These are phyloP conservation scores for Triplophysa siluroides DNA, from an alignment of 2,113 vertebrate species.

Conservation along the genomic window DNA sequence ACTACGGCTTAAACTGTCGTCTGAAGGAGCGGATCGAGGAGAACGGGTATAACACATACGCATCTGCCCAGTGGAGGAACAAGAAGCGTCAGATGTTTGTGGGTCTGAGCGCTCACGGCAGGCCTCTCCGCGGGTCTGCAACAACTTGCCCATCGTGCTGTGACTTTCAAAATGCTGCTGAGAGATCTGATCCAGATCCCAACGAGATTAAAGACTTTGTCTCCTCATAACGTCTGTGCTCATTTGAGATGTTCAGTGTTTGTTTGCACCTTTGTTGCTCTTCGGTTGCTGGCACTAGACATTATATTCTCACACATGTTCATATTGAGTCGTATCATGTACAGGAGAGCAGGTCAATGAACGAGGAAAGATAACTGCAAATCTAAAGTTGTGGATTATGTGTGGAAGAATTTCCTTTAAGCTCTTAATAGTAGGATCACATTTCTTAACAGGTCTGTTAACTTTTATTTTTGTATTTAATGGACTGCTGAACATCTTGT, in stretches of 20 bases:
- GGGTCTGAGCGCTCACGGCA: constrained; percentile 90
- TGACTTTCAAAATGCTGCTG: constrained; percentile 59
- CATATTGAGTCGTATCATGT: not conserved
- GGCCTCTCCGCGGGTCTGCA: constrained; percentile 86
- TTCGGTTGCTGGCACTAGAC: not conserved
- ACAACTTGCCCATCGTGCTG: constrained; percentile 87
- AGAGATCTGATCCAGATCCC: not conserved
- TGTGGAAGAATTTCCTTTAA: constrained; percentile 11
- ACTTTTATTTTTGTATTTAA: constrained; percentile 9
- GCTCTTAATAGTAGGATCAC: constrained; percentile 6
- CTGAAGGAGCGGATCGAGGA: constrained; percentile 97
- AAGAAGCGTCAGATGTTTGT: constrained; percentile 95
- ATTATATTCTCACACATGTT: not conserved
- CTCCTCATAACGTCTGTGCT: not conserved
- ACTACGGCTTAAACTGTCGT: constrained; percentile 90
- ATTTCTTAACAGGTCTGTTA: not conserved
- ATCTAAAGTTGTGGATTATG: not conserved
- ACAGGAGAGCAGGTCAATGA: too few species aligned
- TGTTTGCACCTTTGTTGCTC: constrained; percentile 12
- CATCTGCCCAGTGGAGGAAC: constrained; percentile 91
- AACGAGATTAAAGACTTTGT: constrained; percentile 5
- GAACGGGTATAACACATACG: constrained; percentile 97
- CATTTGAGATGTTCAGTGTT: not conserved
- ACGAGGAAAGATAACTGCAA: not conserved
- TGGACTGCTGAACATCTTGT: not conserved